phyloP scores from a whole-genome alignment of 1,140 invertebrate species.

The Trichonephila clavata region DNA sequence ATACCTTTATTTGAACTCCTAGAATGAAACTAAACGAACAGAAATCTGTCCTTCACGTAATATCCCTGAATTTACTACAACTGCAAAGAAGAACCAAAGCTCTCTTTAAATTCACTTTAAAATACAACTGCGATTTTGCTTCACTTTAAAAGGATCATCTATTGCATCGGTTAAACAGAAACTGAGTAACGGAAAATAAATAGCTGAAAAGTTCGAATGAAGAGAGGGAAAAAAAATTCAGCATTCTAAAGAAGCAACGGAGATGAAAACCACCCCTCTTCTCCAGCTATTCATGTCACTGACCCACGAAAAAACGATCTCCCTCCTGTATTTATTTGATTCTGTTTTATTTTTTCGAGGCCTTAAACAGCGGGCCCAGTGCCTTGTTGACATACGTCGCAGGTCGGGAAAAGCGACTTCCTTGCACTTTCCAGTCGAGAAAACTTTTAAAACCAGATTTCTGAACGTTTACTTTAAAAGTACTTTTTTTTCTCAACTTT shows the following conservation, averaged over 20 bases:
- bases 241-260: conserved; percentile 68
- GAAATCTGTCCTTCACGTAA: no score
- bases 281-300: conserved; percentile 61
- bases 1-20: no score
- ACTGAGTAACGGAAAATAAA: conserved; percentile 60
- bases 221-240: background rate
- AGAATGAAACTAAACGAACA: no score
- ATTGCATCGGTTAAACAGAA: conserved; percentile 63
- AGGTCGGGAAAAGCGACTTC: conserved; percentile 47
- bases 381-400: conserved; percentile 70
- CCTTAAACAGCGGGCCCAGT: conserved; percentile 38
- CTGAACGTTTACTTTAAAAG: conserved; percentile 71
- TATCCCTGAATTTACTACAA: no score
- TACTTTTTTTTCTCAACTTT: background rate
- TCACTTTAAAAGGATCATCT: conserved; percentile 40
- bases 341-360: conserved; percentile 13
- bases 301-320: conserved; percentile 63
- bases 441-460: conserved; percentile 75
- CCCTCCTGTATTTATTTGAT: conserved; percentile 65
- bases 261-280: conserved; percentile 57
- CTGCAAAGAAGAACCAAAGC: background rate
- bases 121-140: conserved; percentile 50
- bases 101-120: conserved; percentile 58
- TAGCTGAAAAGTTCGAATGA: conserved; percentile 31
- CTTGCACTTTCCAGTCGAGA: conserved; percentile 67